Evolutionary conservation across 92 coral and sea anemone species (phyloP), one percentile per base, ranked within the genome.

Genomic region (Actinostola sp.): DNA sequence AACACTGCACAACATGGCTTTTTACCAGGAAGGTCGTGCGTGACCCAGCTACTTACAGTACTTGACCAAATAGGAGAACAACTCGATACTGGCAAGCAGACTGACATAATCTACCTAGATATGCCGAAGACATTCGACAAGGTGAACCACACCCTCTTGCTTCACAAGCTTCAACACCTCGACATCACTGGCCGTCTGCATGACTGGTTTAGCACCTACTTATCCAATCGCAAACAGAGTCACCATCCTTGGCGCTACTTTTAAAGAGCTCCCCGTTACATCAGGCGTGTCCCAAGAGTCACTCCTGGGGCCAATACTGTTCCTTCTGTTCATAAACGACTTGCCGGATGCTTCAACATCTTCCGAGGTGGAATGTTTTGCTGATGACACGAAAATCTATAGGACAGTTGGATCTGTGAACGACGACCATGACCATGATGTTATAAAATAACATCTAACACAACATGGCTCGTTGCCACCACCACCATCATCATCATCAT

Each of bases 41-140:
- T 58, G 30, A 74, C 91, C 49, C 75, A 80, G 51, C 82, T 85
- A 7, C 31, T 78, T 30, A 38, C 42, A 38, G 76, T 72, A 24
- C 68, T 63, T 26, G 57, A 80, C 68, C 56, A 55, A 66, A 80
- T 74, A 42, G 86, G 90, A 11, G 29, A 46, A 16, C 24, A 53
- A 33, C 62, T 65, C 27, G 85, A 85, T 70, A 17, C 30, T 34
- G 90, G 82, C 26, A 67, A 67, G 51, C 82, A 86, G 48, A 45
- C 57, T 1, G 90, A 79, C 42, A 53, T 79, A 4, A 54, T 72
- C n/a, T 72, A 66, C 52, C 31, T 84, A 70, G 89, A 84, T 59
- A 70, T 70, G 88, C 63, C 80, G 4, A 81, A 72, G 61, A 77
- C 78, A 15, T 75, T 82, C 38, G 86, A 81, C 61, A 81, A 81